These are phyloP conservation scores for Nerophis ophidion DNA, from an alignment of 2,113 vertebrate genomes.

Conservation along the genomic window DNA sequence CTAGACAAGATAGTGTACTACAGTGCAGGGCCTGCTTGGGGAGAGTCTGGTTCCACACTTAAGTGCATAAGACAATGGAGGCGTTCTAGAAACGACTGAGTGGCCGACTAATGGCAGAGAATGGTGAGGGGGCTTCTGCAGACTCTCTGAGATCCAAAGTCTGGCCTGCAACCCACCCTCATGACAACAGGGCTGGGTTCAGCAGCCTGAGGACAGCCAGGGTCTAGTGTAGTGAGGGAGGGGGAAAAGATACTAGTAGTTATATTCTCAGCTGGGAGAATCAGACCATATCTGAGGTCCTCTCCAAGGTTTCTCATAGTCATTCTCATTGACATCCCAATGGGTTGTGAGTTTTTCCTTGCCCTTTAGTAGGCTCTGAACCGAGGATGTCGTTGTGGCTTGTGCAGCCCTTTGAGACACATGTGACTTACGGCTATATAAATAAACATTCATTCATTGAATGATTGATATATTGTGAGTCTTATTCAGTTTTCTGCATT, in stretches of 20 bases:
- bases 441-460: too few species aligned
- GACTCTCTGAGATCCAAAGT: constrained; percentile 17
- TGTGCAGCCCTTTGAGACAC: too few species aligned
- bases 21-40: constrained; percentile 57
- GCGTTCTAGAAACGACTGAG: constrained; percentile 32
- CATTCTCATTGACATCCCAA: too few species aligned
- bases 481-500: too few species aligned
- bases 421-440: too few species aligned
- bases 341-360: too few species aligned
- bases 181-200: constrained; percentile 5
- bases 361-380: too few species aligned
- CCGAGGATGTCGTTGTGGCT: too few species aligned
- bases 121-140: constrained; percentile 30
- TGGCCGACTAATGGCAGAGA: constrained; percentile 55
- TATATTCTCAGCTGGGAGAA: neutral
- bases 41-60: constrained; percentile 64
- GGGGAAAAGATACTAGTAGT: neutral
- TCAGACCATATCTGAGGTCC: too few species aligned
- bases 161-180: too few species aligned
- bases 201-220: constrained; percentile 12
- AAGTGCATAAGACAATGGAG: constrained; percentile 59
- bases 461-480: too few species aligned
- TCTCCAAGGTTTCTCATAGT: too few species aligned
- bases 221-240: neutral
- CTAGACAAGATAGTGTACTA: constrained; percentile 46